Evolutionary conservation across 2,797 vertebrate genomes (phyloP), one percentile per base, ranked within the genome.

Genomic region (Sus cebifrons): DNA sequence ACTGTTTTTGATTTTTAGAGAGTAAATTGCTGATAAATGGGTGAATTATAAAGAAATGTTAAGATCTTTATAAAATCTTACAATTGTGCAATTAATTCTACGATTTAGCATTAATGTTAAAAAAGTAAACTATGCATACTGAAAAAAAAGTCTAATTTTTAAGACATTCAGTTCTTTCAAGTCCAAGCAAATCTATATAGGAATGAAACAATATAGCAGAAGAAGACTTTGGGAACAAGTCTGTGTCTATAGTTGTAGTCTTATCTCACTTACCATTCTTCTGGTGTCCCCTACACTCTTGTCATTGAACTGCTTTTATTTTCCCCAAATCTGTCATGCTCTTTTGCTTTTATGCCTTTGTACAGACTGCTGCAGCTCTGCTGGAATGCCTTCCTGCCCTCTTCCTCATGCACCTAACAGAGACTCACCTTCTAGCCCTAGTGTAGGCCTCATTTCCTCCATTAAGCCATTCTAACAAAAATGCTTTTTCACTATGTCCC

Each of bases 131-230:
- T 29, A 20, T 2, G 23, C 6, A 40, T 11, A 67, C 11, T 13
- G 36, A 49, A 84, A 78, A 14, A 58, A 36, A 91, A 84, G 65
- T 65, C 36, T 58, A 36, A 44, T 18, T 81, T 95, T 89, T 74
- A 91, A 95, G 71, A 91, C 23, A 27, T 49, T 81, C 29, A 11
- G 25, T 89, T 85, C 16, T 81, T 93, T 85, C 60, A 79, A 91
- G 60, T 5, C 5, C 62, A 93, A 71, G 29, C 25, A 71, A 82
- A 71, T 36, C 15, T 58, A 40, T 25, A 20, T 0, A 36, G 71
- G 56, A 88, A 49, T 12, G 29, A 70, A 85, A 32, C 52, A 60
- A 75, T n/a, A 78, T 74, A 44, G 29, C 36, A 40, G 85, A 64
- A 10, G 14, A 44, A 62, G 60, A 36, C 23, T 62, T 75, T 29